phyloP scores from a whole-genome alignment of 92 coral and sea anemone species.

The Pocillopora meandrina region DNA sequence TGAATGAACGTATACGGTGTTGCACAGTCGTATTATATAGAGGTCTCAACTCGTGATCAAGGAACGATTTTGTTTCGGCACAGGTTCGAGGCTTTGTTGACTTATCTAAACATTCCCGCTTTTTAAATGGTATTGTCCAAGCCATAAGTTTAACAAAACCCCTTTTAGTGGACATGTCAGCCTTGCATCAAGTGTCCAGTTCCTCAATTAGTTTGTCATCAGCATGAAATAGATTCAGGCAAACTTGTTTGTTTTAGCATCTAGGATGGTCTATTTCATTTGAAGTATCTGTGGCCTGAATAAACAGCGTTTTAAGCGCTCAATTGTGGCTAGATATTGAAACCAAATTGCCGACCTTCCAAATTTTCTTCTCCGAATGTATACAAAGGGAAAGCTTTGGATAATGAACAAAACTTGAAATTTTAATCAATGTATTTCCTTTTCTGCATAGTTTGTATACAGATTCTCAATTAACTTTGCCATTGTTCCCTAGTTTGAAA shows the following conservation, averaged over 20 bases:
- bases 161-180: conserved; percentile 92
- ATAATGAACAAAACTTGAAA: background rate
- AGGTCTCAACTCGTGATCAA: conserved; percentile 27
- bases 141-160: conserved; percentile 79
- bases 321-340: conserved; percentile 78
- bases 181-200: conserved; percentile 71
- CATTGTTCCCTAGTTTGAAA: conserved; percentile 13
- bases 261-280: conserved; percentile 87
- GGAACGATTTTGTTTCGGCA: conserved; percentile 52
- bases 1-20: conserved; percentile 11
- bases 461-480: conserved; percentile 13
- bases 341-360: conserved; percentile 58
- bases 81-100: conserved; percentile 72
- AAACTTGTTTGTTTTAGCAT: conserved; percentile 81
- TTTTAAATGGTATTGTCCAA: conserved; percentile 75
- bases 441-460: conserved; percentile 12
- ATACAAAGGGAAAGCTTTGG: conserved; percentile 21
- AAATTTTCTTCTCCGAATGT: conserved; percentile 5
- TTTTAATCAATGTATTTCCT: conserved; percentile 20
- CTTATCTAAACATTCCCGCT: conserved; percentile 78
- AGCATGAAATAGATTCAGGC: conserved; percentile 93
- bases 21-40: conserved; percentile 20
- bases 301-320: conserved; percentile 78
- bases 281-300: conserved; percentile 91
- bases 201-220: conserved; percentile 82